Conservation (phyloP, 2,113 vertebrate species). For the Pelvicachromis taeniatus region DNA sequence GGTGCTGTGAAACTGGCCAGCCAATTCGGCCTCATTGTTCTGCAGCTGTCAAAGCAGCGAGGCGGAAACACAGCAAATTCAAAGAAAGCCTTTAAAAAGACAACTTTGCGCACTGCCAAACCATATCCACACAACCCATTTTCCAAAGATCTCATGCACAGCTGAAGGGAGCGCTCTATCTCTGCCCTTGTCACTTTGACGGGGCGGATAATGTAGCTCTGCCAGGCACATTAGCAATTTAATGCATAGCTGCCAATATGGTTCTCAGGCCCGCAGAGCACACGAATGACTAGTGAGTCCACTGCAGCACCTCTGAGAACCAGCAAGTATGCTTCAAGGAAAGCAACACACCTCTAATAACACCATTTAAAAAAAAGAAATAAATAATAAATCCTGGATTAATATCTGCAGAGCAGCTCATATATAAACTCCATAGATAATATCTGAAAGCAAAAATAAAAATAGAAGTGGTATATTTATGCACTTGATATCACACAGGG, state of each 20-base stretch:
- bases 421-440: slow-evolving; percentile 3
- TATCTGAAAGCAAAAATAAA: background rate
- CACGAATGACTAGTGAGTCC: background rate
- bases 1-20: background rate
- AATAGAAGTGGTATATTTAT: slow-evolving; percentile 14
- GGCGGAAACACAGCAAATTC: slow-evolving; percentile 36
- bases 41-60: slow-evolving; percentile 38
- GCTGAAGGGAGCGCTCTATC: slow-evolving; percentile 26
- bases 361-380: background rate
- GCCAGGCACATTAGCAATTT: slow-evolving; percentile 54
- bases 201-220: slow-evolving; percentile 44
- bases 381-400: background rate
- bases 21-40: slow-evolving; percentile 21
- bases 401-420: background rate
- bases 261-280: slow-evolving; percentile 18
- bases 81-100: slow-evolving; percentile 31
- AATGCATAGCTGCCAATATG: slow-evolving; percentile 45
- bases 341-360: background rate
- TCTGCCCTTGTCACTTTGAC: slow-evolving; percentile 51
- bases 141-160: slow-evolving; percentile 41
- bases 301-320: background rate
- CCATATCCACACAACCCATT: slow-evolving; percentile 40
- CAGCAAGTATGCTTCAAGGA: background rate
- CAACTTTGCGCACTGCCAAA: slow-evolving; percentile 2
- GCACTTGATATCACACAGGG: background rate